phyloP scores from a whole-genome alignment of 2,888 invertebrate genomes.

The Melinaea marsaeus region DNA sequence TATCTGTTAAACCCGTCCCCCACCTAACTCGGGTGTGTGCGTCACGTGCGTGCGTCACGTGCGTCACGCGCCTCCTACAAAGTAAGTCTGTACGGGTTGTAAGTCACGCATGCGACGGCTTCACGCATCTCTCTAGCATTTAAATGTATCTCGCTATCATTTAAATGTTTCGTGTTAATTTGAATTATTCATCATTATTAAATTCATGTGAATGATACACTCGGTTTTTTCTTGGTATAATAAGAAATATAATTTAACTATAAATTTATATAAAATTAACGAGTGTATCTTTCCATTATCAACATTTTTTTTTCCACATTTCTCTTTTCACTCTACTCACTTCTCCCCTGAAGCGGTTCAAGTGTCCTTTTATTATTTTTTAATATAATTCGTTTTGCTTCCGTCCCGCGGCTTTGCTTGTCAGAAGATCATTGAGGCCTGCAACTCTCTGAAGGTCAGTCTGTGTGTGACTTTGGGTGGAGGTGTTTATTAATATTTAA shows the following conservation, averaged over 20 bases:
- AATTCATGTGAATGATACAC: background rate
- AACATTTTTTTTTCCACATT: background rate
- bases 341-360: conserved; percentile 34
- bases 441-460: conserved; percentile 93
- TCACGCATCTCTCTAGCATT: conserved; percentile 11
- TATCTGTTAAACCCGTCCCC: conserved; percentile 69
- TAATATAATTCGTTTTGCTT: conserved; percentile 67
- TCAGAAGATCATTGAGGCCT: conserved; percentile 96
- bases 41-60: conserved; percentile 56
- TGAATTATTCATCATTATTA: conserved; percentile 3
- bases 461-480: conserved; percentile 40
- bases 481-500: background rate
- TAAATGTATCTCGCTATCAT: conserved; percentile 8
- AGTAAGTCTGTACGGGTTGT: conserved; percentile 62
- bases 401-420: conserved; percentile 60
- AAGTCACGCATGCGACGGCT: conserved; percentile 55
- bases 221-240: background rate
- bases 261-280: background rate
- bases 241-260: background rate
- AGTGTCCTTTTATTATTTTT: conserved; percentile 52
- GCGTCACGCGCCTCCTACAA: conserved; percentile 57
- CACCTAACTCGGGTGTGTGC: conserved; percentile 66
- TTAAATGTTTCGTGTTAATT: conserved; percentile 8
- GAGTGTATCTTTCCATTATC: conserved; percentile 1
- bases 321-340: conserved; percentile 15